Evolutionary conservation across 2,113 vertebrate species (phyloP), one percentile per base, ranked within the genome.

Genomic region (Muscicapa adusta): DNA sequence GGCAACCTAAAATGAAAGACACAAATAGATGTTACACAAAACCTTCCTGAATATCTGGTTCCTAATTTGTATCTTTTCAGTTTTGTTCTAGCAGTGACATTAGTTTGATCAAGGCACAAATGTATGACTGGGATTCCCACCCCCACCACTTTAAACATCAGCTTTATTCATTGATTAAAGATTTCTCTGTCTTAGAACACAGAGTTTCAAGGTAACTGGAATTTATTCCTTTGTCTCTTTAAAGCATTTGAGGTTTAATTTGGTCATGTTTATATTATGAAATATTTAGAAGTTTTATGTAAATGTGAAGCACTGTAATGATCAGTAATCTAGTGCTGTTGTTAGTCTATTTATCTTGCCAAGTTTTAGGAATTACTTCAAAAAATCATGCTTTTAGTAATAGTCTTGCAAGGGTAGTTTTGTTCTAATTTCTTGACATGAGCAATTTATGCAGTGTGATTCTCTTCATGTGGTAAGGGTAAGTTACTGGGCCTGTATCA

Each of bases 211-310:
- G 60, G 56, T 70, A 45, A 89, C 7, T 38, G 8, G 58, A 70
- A 77, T 70, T 74, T 83, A 73, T 68, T 85, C 47, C 19, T 95
- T 90, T 88, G 47, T 83, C 67, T 92, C 42, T 76, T 80, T 58
- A 33, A 83, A 90, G 24, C 29, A 80, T 86, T 79, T 76, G 38
- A 72, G 23, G 18, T 79, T 78, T 79, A 94, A 95, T 85, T 91
- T 90, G 62, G 47, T 77, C 38, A 26, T 68, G n/a, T 58, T 79
- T 88, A 83, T 38, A 63, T 68, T 62, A 76, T 88, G 42, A 90
- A 93, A 88, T 92, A 95, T 86, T 95, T 92, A 79, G 62, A 85
- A 79, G 33, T 66, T 36, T 58, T 79, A 85, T 76, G 51, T 62
- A 91, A 90, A 93, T 83, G 50, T 34, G 56, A 80, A 91, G 12